Base-by-base conservation (phyloP, 2,888 invertebrate genomes). In the Watsonalla binaria region DNA sequence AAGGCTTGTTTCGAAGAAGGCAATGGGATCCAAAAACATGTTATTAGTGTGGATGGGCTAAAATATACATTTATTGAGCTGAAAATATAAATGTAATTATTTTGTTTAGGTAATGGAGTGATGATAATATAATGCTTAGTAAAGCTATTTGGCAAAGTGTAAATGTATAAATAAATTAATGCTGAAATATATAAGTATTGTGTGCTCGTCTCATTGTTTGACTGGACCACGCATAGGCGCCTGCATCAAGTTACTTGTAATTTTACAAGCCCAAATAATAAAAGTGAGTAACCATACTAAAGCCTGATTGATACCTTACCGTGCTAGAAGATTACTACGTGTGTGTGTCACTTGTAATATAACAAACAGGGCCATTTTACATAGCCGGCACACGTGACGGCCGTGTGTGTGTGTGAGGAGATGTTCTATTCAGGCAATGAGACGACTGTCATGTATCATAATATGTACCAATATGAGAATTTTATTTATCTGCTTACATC, bases 161-260 rank as follows among this genome's bases (percentile, higher is more conserved):
- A 87, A 85, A 85, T 89, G 85, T 89, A 84, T 83, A 87, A 84
- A 86, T 84, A 82, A 84, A 85, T 80, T 77, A 82, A 83, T 80
- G 78, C 82, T 81, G 80, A 76, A 74, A 74, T 72, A 47, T 47
- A 73, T 76, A 76, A 78, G 74, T 74, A 76, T 58, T 68, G 54
- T 68, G 67, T 68, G 69, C 70, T 73, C 79, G 82, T 80, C 79
- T 76, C 77, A 74, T 76, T 81, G 62, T 76, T 76, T 81, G 78
- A 68, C 54, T 51, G 51, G 54, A 54, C 47, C 42, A 34, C 37
- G 47, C 42, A 8, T 8, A 37, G 37, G 6, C 37, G 7, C 6
- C 8, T 7, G 37, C 37, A 5, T 7, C 37, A 37, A 24, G 24
- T 24, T 33, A 11, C 11, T 45, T 45, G 5, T 24, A 24, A 24